phyloP scores from a whole-genome alignment of 2,113 vertebrate species.

The Drymodes brunneopygia region DNA sequence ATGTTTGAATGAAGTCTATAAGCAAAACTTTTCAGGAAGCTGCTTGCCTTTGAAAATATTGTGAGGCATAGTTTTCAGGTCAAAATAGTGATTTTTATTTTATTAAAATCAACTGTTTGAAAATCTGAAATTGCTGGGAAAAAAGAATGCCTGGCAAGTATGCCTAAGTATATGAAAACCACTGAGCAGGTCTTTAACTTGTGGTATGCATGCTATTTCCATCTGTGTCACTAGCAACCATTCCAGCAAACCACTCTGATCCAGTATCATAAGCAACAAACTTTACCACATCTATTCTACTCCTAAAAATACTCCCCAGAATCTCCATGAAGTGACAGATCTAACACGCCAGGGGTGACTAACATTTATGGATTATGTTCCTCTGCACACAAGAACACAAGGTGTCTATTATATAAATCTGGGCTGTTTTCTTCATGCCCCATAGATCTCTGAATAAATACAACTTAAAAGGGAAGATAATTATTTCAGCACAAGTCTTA shows the following conservation, averaged over 20 bases:
- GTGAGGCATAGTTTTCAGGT: neutral
- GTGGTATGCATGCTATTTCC: slow-evolving; percentile 12
- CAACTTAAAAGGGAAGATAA: slow-evolving; percentile 16
- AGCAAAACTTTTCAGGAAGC: neutral
- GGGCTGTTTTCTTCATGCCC: neutral
- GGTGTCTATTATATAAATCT: neutral
- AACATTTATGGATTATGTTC: neutral
- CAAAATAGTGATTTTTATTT: neutral
- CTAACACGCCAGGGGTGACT: neutral
- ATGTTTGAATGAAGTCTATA: neutral
- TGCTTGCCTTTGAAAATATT: neutral
- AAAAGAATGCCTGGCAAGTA: neutral
- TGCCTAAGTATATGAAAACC: neutral
- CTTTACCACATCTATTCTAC: neutral
- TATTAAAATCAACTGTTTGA: slow-evolving; percentile 5
- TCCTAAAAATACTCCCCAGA: neutral
- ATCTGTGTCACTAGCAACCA: neutral
- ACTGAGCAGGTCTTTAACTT: neutral
- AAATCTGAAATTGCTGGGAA: neutral
- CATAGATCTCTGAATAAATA: neutral
- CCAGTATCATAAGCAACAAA: neutral
- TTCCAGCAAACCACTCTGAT: neutral
- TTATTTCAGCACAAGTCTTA: neutral
- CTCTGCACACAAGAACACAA: neutral
- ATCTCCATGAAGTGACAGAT: neutral